Percentiles rank a stretch among this genome's conserved stretches.
These are phyloP conservation scores for Cacoxenus indagator DNA, from an alignment of 2,888 invertebrate genomes.

Conservation along the genomic window DNA sequence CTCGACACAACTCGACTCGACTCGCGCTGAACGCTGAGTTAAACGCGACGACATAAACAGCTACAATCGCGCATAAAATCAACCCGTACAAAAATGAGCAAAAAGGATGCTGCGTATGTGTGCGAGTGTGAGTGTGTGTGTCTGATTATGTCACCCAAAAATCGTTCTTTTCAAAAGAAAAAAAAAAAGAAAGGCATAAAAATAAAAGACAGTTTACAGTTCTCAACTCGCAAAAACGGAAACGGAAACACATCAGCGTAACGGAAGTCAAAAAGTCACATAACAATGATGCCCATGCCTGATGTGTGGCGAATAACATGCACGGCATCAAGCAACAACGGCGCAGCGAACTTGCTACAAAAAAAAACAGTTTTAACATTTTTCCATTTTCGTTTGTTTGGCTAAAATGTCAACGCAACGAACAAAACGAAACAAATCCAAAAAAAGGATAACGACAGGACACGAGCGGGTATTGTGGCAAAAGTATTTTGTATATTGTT, in stretches of 20 bases:
- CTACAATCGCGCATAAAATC: constrained; percentile 33
- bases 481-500: not conserved
- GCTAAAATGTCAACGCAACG: not conserved
- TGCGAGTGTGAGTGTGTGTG: not conserved
- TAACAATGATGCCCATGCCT: constrained; percentile 55
- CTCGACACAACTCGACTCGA: constrained; percentile 4
- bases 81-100: constrained; percentile 13
- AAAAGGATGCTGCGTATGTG: constrained; percentile 5
- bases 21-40: not conserved
- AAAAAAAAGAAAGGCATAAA: not conserved
- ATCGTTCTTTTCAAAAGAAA: no score
- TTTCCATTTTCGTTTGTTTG: not conserved
- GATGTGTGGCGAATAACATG: not conserved
- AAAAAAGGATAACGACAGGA: not conserved
- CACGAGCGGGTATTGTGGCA: not conserved
- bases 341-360: constrained; percentile 16
- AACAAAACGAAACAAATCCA: not conserved
- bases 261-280: constrained; percentile 68
- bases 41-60: constrained; percentile 40
- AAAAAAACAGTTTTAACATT: not conserved
- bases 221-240: constrained; percentile 52
- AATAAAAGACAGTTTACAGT: constrained; percentile 21
- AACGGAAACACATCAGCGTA: constrained; percentile 69
- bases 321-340: constrained; percentile 30
- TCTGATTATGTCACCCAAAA: no score